Conservation (phyloP, 2,888 invertebrate species). For the Acronicta psi region DNA sequence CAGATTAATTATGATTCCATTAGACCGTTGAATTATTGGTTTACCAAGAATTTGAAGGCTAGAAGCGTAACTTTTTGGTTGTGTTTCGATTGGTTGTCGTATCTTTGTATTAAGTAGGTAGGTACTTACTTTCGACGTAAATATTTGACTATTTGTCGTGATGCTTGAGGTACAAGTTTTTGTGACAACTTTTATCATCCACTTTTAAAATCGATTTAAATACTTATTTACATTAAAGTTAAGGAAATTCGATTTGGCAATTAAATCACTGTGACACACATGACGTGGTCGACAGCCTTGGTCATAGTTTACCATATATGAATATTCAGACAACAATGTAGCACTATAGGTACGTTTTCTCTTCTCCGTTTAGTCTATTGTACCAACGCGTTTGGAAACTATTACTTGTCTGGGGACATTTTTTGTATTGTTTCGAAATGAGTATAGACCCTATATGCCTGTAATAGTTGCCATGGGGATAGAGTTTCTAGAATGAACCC, state of each 20-base stretch:
- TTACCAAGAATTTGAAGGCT: slow-evolving; percentile 4
- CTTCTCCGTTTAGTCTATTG: slow-evolving; percentile 55
- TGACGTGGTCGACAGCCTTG: slow-evolving; percentile 70
- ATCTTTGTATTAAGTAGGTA: too few relatives aligned
- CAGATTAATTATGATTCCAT: slow-evolving; percentile 11
- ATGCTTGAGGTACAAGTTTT: background rate
- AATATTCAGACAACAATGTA: slow-evolving; percentile 71
- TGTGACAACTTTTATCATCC: background rate
- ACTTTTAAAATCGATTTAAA: background rate
- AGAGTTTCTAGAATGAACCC: slow-evolving; percentile 23
- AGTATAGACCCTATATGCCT: slow-evolving; percentile 16
- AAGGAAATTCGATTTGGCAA: slow-evolving; percentile 54
- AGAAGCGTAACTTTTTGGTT: slow-evolving; percentile 11
- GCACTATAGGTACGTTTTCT: slow-evolving; percentile 58
- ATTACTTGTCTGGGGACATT: slow-evolving; percentile 44
- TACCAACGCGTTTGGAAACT: slow-evolving; percentile 54
- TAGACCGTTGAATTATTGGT: slow-evolving; percentile 5
- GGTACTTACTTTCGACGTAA: slow-evolving; percentile 1
- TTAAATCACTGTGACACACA: slow-evolving; percentile 63
- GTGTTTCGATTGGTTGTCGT: slow-evolving; percentile 1
- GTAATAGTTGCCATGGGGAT: slow-evolving; percentile 43
- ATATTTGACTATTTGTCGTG: background rate
- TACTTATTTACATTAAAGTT: slow-evolving; percentile 7
- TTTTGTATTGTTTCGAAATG: slow-evolving; percentile 48
- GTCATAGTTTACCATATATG: slow-evolving; percentile 70